Percentiles rank a stretch among this genome's conserved stretches.
Conservation (phyloP, 2,888 invertebrate species). For the Graphium colonna region DNA sequence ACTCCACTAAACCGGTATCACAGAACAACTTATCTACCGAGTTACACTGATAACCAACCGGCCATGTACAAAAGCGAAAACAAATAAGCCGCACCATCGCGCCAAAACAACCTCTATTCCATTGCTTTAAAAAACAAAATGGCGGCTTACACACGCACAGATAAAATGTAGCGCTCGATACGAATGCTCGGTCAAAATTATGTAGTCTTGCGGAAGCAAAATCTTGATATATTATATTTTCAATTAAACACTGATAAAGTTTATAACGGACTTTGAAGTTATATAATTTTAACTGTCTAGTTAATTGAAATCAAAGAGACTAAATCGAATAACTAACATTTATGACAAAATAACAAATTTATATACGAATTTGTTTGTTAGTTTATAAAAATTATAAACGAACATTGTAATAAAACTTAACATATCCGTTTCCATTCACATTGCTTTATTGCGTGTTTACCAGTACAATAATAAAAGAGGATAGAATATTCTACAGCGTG, state of each 20-base stretch:
- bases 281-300: too few species aligned
- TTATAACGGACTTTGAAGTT: not conserved
- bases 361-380: not conserved
- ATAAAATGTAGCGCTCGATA: not conserved
- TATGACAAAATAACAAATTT: not conserved
- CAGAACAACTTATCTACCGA: constrained; percentile 3
- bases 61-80: not conserved
- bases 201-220: not conserved
- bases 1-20: not conserved
- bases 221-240: not conserved
- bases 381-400: not conserved
- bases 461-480: not conserved
- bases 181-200: not conserved
- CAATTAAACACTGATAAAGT: not conserved
- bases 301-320: too few species aligned
- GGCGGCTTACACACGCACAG: not conserved
- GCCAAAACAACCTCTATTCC: not conserved
- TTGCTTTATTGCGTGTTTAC: not conserved
- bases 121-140: not conserved
- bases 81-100: not conserved
- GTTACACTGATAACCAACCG: constrained; percentile 4
- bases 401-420: not conserved
- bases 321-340: too few species aligned
- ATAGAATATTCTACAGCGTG: not conserved
- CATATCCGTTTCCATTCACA: not conserved